phyloP scores from a whole-genome alignment of 2,888 invertebrate genomes.

The Polietes domitor region DNA sequence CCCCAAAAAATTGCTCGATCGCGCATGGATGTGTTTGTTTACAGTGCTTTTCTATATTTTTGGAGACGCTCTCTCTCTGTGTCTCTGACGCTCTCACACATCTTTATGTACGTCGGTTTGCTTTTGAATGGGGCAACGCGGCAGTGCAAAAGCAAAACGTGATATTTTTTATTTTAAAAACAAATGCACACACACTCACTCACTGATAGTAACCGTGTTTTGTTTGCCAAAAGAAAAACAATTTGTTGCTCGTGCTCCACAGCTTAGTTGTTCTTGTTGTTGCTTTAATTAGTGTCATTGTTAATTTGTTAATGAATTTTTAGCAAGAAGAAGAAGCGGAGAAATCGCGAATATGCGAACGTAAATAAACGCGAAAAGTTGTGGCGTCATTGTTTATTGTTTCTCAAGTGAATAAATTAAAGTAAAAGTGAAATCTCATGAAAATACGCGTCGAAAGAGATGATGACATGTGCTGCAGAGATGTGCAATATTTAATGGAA shows the following conservation, averaged over 20 bases:
- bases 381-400: not conserved
- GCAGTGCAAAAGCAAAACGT: slow-evolving; percentile 2
- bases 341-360: not conserved
- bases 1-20: not conserved
- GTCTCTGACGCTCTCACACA: not conserved
- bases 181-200: not conserved
- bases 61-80: not conserved
- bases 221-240: not conserved
- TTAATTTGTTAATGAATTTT: not conserved
- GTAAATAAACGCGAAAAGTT: not conserved
- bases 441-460: too few species aligned
- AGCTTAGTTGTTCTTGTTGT: not conserved
- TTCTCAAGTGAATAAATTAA: too few species aligned
- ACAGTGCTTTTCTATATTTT: not conserved
- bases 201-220: not conserved
- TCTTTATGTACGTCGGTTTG: not conserved
- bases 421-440: too few species aligned
- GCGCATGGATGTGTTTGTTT: not conserved
- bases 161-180: not conserved
- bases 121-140: not conserved
- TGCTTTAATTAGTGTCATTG: slow-evolving; percentile 19
- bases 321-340: not conserved
- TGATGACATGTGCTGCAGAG: too few species aligned
- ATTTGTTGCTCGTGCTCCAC: not conserved
- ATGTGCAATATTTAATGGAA: too few species aligned